Conservation (phyloP, 2,888 invertebrate genomes). For the Oithona nana region DNA sequence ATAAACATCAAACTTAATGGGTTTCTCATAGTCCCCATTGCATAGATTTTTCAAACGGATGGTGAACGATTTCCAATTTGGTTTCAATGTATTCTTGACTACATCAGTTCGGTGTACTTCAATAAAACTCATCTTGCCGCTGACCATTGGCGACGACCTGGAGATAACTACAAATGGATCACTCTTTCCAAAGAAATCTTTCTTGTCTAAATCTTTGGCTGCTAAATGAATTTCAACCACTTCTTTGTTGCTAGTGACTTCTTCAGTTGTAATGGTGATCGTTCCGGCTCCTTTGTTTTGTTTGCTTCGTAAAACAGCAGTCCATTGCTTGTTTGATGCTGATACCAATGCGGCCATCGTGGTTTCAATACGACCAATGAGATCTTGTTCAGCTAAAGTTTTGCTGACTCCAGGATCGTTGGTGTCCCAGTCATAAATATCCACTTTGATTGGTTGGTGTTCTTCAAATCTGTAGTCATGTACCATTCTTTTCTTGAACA, state of each 20-base stretch:
- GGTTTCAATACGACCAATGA: slow-evolving; percentile 35
- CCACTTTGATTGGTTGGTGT: slow-evolving; percentile 35
- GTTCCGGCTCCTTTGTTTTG: not conserved
- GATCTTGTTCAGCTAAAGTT: slow-evolving; percentile 29
- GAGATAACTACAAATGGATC: slow-evolving; percentile 28
- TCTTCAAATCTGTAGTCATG: slow-evolving; percentile 38
- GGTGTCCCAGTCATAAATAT: slow-evolving; percentile 30
- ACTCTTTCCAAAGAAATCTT: slow-evolving; percentile 27
- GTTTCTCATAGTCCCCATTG: slow-evolving; percentile 30
- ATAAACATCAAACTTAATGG: slow-evolving; percentile 31
- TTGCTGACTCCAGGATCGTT: slow-evolving; percentile 24
- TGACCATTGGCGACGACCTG: slow-evolving; percentile 21
- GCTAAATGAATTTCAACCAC: slow-evolving; percentile 26
- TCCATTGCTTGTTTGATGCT: slow-evolving; percentile 20
- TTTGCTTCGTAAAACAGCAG: slow-evolving; percentile 19
- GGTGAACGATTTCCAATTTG: slow-evolving; percentile 31
- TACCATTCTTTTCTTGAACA: slow-evolving; percentile 35
- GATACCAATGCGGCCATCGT: slow-evolving; percentile 35
- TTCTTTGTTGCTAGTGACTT: slow-evolving; percentile 25
- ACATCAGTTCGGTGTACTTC: slow-evolving; percentile 36
- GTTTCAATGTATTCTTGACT: slow-evolving; percentile 33
- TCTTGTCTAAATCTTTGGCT: slow-evolving; percentile 26
- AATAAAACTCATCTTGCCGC: slow-evolving; percentile 24
- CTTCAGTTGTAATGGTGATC: slow-evolving; percentile 26
- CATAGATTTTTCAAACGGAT: slow-evolving; percentile 28